Base-by-base conservation (phyloP, 2,888 invertebrate species). In the Hyles lineata region DNA sequence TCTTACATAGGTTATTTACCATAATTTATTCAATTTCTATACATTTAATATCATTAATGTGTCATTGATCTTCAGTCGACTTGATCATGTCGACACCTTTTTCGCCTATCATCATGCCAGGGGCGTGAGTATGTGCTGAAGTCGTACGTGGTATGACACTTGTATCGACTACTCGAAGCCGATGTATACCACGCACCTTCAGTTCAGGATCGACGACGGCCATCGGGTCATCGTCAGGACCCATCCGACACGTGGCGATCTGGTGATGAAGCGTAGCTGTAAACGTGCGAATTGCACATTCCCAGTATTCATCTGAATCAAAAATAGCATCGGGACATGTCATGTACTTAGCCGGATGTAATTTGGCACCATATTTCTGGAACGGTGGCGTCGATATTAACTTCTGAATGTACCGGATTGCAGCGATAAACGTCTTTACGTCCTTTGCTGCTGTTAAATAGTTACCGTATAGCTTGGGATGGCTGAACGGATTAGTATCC, bases 391-490 rank as follows among this genome's bases (percentile, higher is more conserved):
- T 96, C 61, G 95, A 83, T 0, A 95, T 91, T 23, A 97, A 85
- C 69, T 94, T 91, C 75, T 96, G 95, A 1, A 96, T 87, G 74
- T 96, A 95, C 78, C 97, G 96, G 61, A 97, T 95, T 0, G 96
- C 95, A 21, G 95, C 95, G 7, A 96, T 86, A 70, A 96, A 89
- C 0, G 96, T 96, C n/a, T 94, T 93, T 0, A 96, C 88, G 80
- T 98, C 95, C 32, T 78, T 86, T 6, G 95, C 95, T 83, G 97
- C 95, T 0, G 95, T 95, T 75, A 98, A 95, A 86, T 98, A 98
- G 82, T 98, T 97, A 0, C 98, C 97, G 80, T 97, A 96, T 79
- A 98, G 96, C n/a, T 96, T 90, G 0, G 98, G 98, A 79, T 96
- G 96, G 55, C 96, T 96, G 63, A 96, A 95, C 0, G 98, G 97